Evolutionary conservation across 2,888 invertebrate genomes (phyloP).

Genomic region (Caenorhabditis macrosperma): DNA sequence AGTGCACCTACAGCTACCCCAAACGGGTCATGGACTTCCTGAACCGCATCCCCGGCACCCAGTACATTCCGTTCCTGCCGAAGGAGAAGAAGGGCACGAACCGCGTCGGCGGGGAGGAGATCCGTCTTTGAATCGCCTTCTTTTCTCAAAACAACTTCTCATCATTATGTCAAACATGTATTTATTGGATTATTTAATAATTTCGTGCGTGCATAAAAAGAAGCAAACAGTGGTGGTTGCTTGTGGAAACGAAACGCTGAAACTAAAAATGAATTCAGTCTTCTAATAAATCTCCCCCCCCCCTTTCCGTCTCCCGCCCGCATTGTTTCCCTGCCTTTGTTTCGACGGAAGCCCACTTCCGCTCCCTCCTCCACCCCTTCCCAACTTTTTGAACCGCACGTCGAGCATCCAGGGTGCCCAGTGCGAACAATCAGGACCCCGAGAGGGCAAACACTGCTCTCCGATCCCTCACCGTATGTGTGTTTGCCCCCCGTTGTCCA

Average conservation of each 20-base stretch:
- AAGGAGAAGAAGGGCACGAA: slow-evolving; percentile 66
- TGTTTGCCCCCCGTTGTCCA: slow-evolving; percentile 13
- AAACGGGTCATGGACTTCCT: slow-evolving; percentile 66
- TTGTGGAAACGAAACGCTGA: background rate
- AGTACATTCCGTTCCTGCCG: slow-evolving; percentile 73
- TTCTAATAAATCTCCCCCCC: slow-evolving; percentile 26
- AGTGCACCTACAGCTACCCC: slow-evolving; percentile 72
- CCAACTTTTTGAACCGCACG: slow-evolving; percentile 48
- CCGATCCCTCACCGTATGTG: slow-evolving; percentile 31
- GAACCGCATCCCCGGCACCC: slow-evolving; percentile 67
- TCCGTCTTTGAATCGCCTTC: slow-evolving; percentile 33
- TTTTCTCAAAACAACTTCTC: background rate
- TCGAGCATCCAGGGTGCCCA: slow-evolving; percentile 35
- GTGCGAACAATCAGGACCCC: slow-evolving; percentile 50
- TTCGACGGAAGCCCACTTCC: slow-evolving; percentile 30
- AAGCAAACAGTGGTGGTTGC: background rate
- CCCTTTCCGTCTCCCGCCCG: slow-evolving; percentile 5
- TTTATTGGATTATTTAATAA: slow-evolving; percentile 33
- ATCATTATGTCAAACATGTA: slow-evolving; percentile 4
- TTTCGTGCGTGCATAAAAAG: slow-evolving; percentile 21
- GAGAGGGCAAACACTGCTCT: slow-evolving; percentile 41
- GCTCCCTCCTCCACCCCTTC: background rate
- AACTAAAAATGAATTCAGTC: slow-evolving; percentile 11
- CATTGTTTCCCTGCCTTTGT: slow-evolving; percentile 23
- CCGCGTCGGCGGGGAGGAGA: slow-evolving; percentile 56